phyloP scores from a whole-genome alignment of 2,797 vertebrate species.

The Coluber constrictor region DNA sequence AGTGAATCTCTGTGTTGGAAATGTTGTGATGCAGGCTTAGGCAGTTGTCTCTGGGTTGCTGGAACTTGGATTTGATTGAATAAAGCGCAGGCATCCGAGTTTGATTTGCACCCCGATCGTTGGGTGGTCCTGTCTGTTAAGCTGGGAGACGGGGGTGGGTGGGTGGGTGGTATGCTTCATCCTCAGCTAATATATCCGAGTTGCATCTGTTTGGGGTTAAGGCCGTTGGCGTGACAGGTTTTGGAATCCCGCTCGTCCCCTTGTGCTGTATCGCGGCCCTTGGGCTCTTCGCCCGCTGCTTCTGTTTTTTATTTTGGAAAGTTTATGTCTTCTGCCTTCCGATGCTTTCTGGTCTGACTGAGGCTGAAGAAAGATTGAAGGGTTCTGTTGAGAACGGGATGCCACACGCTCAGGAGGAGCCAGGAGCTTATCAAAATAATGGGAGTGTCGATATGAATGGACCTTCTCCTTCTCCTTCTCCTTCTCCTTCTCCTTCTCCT shows the following conservation, averaged over 20 bases:
- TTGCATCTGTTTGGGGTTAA: not conserved
- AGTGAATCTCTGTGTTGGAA: not conserved
- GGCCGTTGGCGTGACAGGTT: not conserved
- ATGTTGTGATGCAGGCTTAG: not conserved
- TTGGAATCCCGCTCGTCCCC: no score
- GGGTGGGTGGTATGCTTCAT: no score
- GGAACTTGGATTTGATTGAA: not conserved
- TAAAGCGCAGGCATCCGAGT: not conserved
- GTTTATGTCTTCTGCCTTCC: not conserved
- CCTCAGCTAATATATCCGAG: not conserved
- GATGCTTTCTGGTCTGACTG: not conserved
- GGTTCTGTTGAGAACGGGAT: not conserved
- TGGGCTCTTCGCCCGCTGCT: not conserved
- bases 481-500: fast-evolving
- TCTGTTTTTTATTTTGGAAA: not conserved
- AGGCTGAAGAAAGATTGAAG: not conserved
- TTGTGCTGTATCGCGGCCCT: not conserved
- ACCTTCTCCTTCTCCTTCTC: fast-evolving
- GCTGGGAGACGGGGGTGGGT: no score
- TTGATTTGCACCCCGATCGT: not conserved
- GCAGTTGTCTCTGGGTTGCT: not conserved
- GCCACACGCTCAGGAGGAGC: no score
- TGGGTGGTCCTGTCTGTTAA: not conserved
- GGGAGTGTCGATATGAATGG: not conserved
- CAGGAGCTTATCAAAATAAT: not conserved